Conservation (phyloP, 2,113 vertebrate species). For the Planiliza haematocheilus region DNA sequence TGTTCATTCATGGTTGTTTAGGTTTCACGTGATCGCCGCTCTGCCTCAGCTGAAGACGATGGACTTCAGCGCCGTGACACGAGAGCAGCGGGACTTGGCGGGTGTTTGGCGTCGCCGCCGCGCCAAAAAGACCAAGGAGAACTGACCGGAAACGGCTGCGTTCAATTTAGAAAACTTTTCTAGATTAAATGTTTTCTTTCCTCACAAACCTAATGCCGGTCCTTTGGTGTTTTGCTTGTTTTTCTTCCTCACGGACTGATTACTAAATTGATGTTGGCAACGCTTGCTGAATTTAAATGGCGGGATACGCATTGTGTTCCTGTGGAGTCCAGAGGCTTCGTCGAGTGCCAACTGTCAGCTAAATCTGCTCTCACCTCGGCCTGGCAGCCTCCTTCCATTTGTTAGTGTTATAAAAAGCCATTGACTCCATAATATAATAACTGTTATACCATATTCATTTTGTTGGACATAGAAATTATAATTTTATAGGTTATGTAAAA, state of each 20-base stretch:
- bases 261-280: not conserved
- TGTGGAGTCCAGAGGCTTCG: not conserved
- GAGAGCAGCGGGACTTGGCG: conserved; percentile 78
- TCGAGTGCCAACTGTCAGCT: not conserved
- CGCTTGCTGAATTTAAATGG: not conserved
- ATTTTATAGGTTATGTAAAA: no score
- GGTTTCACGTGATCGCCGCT: conserved; percentile 79
- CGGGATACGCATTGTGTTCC: not conserved
- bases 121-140: not conserved
- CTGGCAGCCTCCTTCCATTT: not conserved
- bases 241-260: no score
- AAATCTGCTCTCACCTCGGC: not conserved
- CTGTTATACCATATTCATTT: no score
- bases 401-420: not conserved
- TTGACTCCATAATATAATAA: not conserved
- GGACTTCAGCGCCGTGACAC: conserved; percentile 87
- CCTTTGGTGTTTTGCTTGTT: not conserved
- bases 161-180: no score
- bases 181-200: not conserved
- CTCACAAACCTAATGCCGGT: not conserved
- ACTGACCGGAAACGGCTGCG: no score
- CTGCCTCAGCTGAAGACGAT: conserved; percentile 85
- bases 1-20: conserved; percentile 54
- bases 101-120: conserved; percentile 73
- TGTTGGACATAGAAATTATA: no score